These are phyloP conservation scores for Bombus superbus DNA, from an alignment of 1,140 invertebrate genomes.

Conservation along the genomic window DNA sequence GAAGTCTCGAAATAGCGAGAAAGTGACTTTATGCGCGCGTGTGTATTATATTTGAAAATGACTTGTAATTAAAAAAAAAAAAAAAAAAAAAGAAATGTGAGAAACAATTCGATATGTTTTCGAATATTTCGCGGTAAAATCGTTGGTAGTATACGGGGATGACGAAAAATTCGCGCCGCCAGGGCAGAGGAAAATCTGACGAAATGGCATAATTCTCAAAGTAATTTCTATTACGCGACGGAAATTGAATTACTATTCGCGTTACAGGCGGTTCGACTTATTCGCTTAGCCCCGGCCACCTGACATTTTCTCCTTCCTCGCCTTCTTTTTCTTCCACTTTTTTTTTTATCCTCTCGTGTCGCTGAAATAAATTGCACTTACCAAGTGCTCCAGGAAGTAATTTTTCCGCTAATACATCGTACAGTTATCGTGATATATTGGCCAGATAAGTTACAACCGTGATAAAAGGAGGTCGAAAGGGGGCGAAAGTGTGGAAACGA, in stretches of 20 bases:
- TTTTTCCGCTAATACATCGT: slow-evolving; percentile 22
- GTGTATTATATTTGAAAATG: too few relatives aligned
- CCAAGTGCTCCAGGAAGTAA: slow-evolving; percentile 29
- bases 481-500: neutral
- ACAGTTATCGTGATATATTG: slow-evolving; percentile 4
- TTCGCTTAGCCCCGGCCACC: slow-evolving; percentile 7
- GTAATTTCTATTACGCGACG: slow-evolving; percentile 27
- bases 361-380: slow-evolving; percentile 42
- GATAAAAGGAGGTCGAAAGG: neutral
- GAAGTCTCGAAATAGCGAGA: too few relatives aligned
- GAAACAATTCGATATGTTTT: too few relatives aligned
- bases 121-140: neutral
- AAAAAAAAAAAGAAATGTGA: too few relatives aligned
- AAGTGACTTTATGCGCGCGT: too few relatives aligned
- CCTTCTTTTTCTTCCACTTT: neutral
- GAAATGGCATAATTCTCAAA: slow-evolving; percentile 27
- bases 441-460: neutral
- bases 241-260: slow-evolving; percentile 40
- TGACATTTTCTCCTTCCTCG: neutral
- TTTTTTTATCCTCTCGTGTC: neutral
- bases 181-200: neutral
- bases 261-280: slow-evolving; percentile 32
- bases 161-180: too few relatives aligned
- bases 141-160: too few relatives aligned
- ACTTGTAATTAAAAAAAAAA: too few relatives aligned